Evolutionary conservation across 2,888 invertebrate genomes (phyloP).

Genomic region (Halictus ligatus): DNA sequence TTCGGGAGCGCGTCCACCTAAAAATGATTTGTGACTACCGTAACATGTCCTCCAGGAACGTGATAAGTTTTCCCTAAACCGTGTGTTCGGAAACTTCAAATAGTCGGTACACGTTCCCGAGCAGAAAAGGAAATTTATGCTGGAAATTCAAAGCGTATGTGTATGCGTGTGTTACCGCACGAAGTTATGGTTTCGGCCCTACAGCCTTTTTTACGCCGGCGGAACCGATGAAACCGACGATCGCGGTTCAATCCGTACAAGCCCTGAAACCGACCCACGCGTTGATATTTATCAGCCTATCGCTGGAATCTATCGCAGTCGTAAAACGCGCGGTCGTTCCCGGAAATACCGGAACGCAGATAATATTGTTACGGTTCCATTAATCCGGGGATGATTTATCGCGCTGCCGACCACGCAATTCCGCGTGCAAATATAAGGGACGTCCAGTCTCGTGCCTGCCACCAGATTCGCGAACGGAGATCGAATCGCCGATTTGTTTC

Average conservation of each 20-base stretch:
- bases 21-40: no score
- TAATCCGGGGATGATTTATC: conserved; percentile 61
- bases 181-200: background rate
- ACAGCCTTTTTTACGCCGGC: background rate
- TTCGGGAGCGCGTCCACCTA: no score
- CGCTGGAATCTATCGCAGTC: conserved; percentile 38
- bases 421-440: conserved; percentile 47
- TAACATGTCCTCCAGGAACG: background rate
- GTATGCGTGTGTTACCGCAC: background rate
- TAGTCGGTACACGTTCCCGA: background rate
- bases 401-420: conserved; percentile 42
- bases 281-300: conserved; percentile 37
- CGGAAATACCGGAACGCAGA: conserved; percentile 45
- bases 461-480: conserved; percentile 10
- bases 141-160: background rate
- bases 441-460: conserved; percentile 13
- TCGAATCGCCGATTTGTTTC: conserved; percentile 8
- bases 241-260: background rate
- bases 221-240: conserved; percentile 4
- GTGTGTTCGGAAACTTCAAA: background rate
- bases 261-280: background rate
- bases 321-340: conserved; percentile 43
- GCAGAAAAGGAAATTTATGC: background rate
- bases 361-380: conserved; percentile 63
- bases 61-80: background rate